Conservation (phyloP, 2,888 invertebrate genomes). For the Callyntrura guangdongensis region DNA sequence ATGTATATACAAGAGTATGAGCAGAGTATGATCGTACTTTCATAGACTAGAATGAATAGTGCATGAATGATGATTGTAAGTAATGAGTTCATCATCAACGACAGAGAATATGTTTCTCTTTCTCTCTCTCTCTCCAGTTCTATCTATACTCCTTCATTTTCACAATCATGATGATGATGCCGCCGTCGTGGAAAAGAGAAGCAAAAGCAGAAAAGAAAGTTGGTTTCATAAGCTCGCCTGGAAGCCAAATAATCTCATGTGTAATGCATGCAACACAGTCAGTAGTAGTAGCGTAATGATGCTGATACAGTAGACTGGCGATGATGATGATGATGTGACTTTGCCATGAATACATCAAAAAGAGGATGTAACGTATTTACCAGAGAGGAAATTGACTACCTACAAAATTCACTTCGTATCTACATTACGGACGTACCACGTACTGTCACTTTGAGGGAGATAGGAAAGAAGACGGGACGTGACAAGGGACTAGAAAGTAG, state of each 20-base stretch:
- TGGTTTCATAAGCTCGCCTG: constrained; percentile 20
- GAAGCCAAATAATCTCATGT: constrained; percentile 48
- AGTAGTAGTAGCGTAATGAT: constrained; percentile 16
- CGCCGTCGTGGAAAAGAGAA: neutral
- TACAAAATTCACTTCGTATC: constrained; percentile 60
- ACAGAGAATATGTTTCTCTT: constrained; percentile 20
- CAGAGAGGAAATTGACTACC: constrained; percentile 67
- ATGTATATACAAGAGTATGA: neutral
- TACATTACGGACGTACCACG: constrained; percentile 62
- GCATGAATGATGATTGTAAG: constrained; percentile 66
- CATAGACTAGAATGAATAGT: constrained; percentile 52
- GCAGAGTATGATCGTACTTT: neutral
- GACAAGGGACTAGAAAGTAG: constrained; percentile 31
- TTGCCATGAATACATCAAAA: constrained; percentile 63
- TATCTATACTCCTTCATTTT: constrained; percentile 38
- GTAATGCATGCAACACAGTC: constrained; percentile 51
- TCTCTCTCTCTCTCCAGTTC: constrained; percentile 4
- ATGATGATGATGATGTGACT: constrained; percentile 49
- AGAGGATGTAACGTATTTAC: constrained; percentile 70
- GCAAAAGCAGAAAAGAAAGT: neutral
- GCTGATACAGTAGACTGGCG: constrained; percentile 30
- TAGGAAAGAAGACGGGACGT: constrained; percentile 50
- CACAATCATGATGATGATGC: constrained; percentile 4
- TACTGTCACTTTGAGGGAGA: constrained; percentile 44
- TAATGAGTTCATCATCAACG: constrained; percentile 71